Conservation (phyloP, 92 coral and sea anemone genomes). For the Siderastrea radians region DNA sequence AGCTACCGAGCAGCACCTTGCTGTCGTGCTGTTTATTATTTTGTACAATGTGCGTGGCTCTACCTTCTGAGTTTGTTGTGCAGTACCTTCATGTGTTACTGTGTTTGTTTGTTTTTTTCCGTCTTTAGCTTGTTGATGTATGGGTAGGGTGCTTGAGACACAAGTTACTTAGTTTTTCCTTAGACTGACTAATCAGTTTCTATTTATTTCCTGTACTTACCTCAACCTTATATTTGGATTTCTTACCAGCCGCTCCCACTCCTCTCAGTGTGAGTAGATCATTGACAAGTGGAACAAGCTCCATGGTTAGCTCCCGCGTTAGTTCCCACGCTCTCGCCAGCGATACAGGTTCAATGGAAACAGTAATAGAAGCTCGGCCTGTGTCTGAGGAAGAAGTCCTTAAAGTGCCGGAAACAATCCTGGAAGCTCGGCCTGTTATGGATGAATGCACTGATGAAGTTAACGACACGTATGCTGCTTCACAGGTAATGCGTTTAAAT, state of each 20-base stretch:
- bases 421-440: slow-evolving; percentile 23
- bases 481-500: slow-evolving; percentile 13
- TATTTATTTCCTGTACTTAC: not conserved
- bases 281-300: slow-evolving; percentile 18
- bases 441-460: not conserved
- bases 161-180: not conserved
- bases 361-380: slow-evolving; percentile 39
- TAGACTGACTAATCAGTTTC: not conserved
- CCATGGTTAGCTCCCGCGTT: slow-evolving; percentile 2
- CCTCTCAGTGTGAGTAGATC: slow-evolving; percentile 5
- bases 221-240: not conserved
- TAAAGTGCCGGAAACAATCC: slow-evolving; percentile 20
- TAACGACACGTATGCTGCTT: slow-evolving; percentile 30
- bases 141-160: not conserved
- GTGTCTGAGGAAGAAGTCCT: slow-evolving; percentile 11
- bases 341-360: slow-evolving; percentile 41
- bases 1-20: no score
- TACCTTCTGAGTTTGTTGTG: no score
- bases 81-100: no score
- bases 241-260: not conserved
- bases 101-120: no score
- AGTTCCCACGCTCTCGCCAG: slow-evolving; percentile 19
- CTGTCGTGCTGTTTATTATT: no score
- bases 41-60: no score
- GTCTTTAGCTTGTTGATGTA: no score